Evolutionary conservation across 2,797 vertebrate genomes (phyloP), one percentile per base, ranked within the genome.

Genomic region (Centropyge bicolor): DNA sequence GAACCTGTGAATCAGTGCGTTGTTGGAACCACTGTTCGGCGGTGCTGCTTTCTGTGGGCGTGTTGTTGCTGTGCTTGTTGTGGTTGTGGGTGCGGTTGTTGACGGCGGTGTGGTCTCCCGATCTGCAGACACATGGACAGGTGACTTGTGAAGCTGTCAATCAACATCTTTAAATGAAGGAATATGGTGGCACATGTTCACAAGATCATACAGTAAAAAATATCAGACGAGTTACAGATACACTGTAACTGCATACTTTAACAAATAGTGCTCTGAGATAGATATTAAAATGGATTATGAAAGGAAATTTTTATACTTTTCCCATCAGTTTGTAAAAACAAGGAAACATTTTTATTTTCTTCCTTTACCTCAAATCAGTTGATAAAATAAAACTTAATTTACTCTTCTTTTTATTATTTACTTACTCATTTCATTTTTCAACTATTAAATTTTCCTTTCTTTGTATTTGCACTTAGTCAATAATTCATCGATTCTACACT

Each of bases 41-140:
- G 0, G 2, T 2, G n/a, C 24, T 19, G 12, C 10, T 11, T 3
- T 17, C 5, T 5, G 8, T 20, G n/a, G n/a, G n/a, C n/a, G n/a
- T n/a, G 46, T 5, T 0, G 63, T 9, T 52, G 35, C 16, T n/a
- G 27, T 13, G 3, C 36, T 27, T 22, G 36, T 8, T n/a, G 16
- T 14, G 3, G 22, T 19, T 1, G 38, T 1, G 1, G 49, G 3
- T 43, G 40, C n/a, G n/a, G n/a, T 40, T 49, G 48, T 10, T 12
- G 54, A 0, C 0, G 8, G 38, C 19, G 0, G 6, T 43, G 0
- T 45, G 41, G 41, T 17, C 45, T 48, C 31, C n/a, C 40, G 20
- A 52, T 0, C 76, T 79, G 19, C 0, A n/a, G 41, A 55, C 48
- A 79, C 7, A 63, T 12, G 40, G 31, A 54, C 7, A 56, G 3